A percentile compares a stretch with the other conserved stretches of the same genome.
Conservation (phyloP, 1,140 invertebrate genomes). For the Augochlora pura region DNA sequence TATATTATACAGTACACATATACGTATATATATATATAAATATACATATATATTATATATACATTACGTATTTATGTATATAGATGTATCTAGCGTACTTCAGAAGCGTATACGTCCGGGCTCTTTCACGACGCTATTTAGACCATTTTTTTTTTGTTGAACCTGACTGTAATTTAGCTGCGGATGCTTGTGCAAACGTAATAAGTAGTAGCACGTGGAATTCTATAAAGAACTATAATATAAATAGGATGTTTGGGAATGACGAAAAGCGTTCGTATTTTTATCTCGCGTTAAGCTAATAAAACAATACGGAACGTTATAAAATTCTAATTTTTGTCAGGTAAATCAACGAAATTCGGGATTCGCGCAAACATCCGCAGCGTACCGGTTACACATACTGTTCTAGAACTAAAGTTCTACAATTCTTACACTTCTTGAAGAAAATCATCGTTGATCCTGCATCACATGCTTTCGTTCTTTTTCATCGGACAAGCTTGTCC, state of each 20-base stretch:
- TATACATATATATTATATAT: slow-evolving; percentile 34
- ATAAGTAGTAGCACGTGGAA: background rate
- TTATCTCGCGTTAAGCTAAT: no score
- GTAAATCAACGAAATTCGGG: background rate
- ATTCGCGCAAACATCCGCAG: slow-evolving; percentile 1
- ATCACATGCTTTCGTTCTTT: background rate
- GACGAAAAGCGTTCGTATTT: no score
- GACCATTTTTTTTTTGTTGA: background rate
- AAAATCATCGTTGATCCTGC: slow-evolving; percentile 30
- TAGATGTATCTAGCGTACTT: slow-evolving; percentile 31
- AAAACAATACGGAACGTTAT: no score
- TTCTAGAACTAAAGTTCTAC: slow-evolving; percentile 29
- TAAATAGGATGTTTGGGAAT: background rate
- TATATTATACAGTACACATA: no score
- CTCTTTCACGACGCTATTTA: background rate
- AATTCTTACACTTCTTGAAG: slow-evolving; percentile 22
- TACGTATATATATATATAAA: slow-evolving; percentile 15
- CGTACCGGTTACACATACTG: background rate
- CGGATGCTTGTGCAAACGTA: background rate
- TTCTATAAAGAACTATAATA: background rate
- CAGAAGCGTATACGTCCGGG: slow-evolving; percentile 30
- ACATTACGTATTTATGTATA: no score
- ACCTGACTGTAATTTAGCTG: background rate
- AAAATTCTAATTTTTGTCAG: no score
- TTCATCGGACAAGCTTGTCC: slow-evolving; percentile 47